Percentiles rank a stretch among this genome's conserved stretches.
Conservation (phyloP, 2,888 invertebrate genomes). For the Escarpia spicata region DNA sequence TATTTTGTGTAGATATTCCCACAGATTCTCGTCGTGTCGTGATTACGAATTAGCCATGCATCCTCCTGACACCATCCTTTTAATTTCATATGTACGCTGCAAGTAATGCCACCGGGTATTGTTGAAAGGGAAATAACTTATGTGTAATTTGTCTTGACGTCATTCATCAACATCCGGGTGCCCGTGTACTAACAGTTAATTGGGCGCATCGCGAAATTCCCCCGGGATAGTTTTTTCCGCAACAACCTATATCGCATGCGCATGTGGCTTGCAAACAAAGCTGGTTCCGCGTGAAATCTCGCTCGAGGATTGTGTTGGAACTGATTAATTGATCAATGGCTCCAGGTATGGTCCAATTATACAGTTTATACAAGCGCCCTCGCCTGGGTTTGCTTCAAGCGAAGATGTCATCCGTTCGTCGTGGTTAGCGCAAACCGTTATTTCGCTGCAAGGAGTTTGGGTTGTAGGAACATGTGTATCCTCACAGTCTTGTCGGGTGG, state of each 20-base stretch:
- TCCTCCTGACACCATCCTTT: neutral
- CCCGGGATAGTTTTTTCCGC: neutral
- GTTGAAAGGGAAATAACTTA: neutral
- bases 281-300: neutral
- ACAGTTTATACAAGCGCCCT: neutral
- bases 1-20: neutral
- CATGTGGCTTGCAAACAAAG: neutral
- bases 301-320: neutral
- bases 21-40: neutral
- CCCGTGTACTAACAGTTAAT: neutral
- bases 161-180: no score
- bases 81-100: constrained; percentile 3
- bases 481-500: neutral
- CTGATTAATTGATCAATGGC: constrained; percentile 3
- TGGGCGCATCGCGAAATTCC: neutral
- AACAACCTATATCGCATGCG: neutral
- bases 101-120: neutral
- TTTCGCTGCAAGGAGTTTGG: neutral
- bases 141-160: neutral
- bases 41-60: neutral
- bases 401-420: neutral
- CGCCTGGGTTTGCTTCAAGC: neutral
- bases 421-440: neutral
- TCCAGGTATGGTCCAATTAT: neutral
- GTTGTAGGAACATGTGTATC: neutral